Evolutionary conservation across 2,797 vertebrate genomes (phyloP).

Genomic region (Aldrovandia affinis): DNA sequence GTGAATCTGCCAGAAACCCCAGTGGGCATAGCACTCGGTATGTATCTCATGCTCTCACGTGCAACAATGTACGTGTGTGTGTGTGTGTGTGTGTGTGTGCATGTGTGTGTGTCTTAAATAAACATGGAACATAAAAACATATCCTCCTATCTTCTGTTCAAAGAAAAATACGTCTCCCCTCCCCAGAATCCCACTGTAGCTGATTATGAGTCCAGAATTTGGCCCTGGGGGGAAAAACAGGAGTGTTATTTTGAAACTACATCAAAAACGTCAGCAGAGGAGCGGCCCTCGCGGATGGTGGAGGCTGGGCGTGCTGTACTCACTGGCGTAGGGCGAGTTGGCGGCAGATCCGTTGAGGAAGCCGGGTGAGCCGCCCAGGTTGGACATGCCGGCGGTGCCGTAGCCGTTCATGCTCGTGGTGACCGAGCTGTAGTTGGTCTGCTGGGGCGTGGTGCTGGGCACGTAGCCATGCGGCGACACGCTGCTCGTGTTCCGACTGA

Average conservation of each 20-base stretch:
- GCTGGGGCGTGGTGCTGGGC: conserved; percentile 96
- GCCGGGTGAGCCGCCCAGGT: conserved; percentile 92
- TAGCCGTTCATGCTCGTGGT: conserved; percentile 98
- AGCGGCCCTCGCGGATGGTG: neutral
- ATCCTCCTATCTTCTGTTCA: neutral
- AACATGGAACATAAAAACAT: conserved; percentile 4
- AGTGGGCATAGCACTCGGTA: conserved; percentile 54
- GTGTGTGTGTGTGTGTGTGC: neutral
- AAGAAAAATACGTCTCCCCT: neutral
- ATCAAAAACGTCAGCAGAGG: neutral
- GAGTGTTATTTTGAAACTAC: neutral
- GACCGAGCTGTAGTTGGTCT: conserved; percentile 94
- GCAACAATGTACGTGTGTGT: neutral
- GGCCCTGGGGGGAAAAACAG: neutral
- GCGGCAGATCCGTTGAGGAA: conserved; percentile 97
- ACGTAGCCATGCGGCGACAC: conserved; percentile 95
- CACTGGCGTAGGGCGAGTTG: conserved; percentile 99
- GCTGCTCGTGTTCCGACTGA: conserved; percentile 94
- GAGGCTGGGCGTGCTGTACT: conserved; percentile 62
- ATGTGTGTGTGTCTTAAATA: neutral
- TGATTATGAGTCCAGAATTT: neutral
- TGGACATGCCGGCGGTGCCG: conserved; percentile 89
- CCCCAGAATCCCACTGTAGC: neutral
- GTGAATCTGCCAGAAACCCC: conserved; percentile 49
- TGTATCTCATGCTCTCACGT: conserved; percentile 41